Conservation (phyloP, 2,888 invertebrate species). For the Caenorhabditis zanzibari region DNA sequence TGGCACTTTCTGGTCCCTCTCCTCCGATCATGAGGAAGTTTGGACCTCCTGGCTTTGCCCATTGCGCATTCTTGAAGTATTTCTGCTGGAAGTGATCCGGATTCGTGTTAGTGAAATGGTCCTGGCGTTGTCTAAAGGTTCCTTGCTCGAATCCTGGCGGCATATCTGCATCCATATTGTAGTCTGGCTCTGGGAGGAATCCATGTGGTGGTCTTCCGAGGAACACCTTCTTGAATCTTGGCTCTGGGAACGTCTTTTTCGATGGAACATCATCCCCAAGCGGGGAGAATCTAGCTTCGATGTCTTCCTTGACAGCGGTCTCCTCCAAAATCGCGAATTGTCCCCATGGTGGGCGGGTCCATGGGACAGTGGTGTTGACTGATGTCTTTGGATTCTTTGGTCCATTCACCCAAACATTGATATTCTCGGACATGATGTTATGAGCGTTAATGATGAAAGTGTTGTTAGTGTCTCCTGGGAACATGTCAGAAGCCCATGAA, state of each 20-base stretch:
- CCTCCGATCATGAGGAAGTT: constrained; percentile 96
- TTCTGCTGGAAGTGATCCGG: constrained; percentile 86
- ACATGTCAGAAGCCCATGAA: constrained; percentile 67
- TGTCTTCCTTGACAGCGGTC: not conserved
- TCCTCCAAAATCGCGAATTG: not conserved
- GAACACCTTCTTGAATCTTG: constrained; percentile 51
- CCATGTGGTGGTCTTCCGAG: constrained; percentile 69
- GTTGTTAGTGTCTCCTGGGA: constrained; percentile 54
- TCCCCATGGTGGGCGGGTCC: constrained; percentile 42
- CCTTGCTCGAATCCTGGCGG: constrained; percentile 53
- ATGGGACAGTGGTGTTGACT: constrained; percentile 57
- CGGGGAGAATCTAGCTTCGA: constrained; percentile 19
- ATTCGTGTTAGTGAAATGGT: constrained; percentile 72
- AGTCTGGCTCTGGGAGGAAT: constrained; percentile 59
- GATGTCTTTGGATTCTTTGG: constrained; percentile 54
- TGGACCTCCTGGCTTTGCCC: constrained; percentile 89
- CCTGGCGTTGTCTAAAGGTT: constrained; percentile 62
- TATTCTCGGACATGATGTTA: constrained; percentile 64
- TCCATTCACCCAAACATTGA: constrained; percentile 70
- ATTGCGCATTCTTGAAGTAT: constrained; percentile 89
- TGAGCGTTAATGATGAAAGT: constrained; percentile 60
- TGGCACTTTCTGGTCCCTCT: constrained; percentile 86
- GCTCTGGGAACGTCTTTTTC: constrained; percentile 34
- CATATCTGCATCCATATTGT: not conserved
- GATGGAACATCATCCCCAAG: constrained; percentile 58